These are phyloP conservation scores for Ceyx margarethae DNA, from an alignment of 2,113 vertebrate genomes.

Conservation along the genomic window DNA sequence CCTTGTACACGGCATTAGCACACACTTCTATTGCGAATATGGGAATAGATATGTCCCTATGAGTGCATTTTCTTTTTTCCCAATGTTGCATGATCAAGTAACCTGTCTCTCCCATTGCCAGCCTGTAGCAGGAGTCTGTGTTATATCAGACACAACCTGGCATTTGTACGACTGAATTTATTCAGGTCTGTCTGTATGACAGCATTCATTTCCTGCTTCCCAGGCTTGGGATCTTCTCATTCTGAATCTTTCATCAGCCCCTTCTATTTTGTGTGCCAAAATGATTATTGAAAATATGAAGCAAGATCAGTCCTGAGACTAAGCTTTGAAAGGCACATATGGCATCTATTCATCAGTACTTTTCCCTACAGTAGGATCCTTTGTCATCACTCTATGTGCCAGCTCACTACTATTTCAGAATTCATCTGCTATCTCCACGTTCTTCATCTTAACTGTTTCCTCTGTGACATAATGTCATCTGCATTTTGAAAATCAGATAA, in stretches of 20 bases:
- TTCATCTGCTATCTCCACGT: background rate
- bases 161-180: background rate
- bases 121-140: background rate
- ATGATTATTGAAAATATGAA: background rate
- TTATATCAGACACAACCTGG: background rate
- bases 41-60: background rate
- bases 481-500: background rate
- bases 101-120: background rate
- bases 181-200: background rate
- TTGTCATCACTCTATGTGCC: background rate
- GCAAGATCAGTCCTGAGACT: background rate
- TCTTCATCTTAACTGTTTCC: background rate
- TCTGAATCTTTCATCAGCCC: background rate
- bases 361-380: background rate
- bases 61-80: background rate
- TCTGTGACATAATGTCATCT: background rate
- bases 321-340: background rate
- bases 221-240: background rate
- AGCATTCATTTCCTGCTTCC: background rate
- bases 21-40: background rate
- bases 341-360: background rate
- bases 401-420: background rate
- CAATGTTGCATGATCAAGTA: background rate
- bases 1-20: background rate
- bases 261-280: background rate